A percentile compares a stretch with the other conserved stretches of the same genome.
These are phyloP conservation scores for Hipposideros larvatus DNA, from an alignment of 2,797 vertebrate species.

Conservation along the genomic window DNA sequence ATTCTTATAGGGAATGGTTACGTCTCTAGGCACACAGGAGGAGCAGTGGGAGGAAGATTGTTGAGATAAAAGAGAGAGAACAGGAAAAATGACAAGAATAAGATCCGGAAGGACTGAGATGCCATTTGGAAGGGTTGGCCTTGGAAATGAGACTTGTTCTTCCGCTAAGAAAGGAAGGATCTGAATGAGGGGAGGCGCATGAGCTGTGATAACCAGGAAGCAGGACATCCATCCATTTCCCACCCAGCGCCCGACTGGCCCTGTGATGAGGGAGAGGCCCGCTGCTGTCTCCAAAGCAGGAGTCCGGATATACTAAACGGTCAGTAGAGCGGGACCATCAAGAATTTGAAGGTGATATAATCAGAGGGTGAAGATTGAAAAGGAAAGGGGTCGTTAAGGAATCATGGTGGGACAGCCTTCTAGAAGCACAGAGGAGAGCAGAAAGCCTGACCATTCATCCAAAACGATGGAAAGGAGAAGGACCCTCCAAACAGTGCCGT, in stretches of 20 bases:
- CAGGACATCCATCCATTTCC: fast-evolving
- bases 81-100: not conserved
- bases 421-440: not conserved
- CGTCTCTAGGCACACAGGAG: fast-evolving
- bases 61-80: not conserved
- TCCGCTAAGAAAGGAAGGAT: fast-evolving
- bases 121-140: fast-evolving
- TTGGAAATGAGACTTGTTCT: not conserved
- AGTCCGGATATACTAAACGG: fast-evolving
- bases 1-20: not conserved
- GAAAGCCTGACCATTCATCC: not conserved
- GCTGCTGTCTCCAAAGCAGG: fast-evolving
- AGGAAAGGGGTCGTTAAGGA: fast-evolving
- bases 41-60: fast-evolving
- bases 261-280: fast-evolving
- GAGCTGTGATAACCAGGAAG: fast-evolving
- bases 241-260: fast-evolving
- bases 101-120: not conserved
- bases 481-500: fast-evolving
- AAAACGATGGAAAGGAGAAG: fast-evolving
- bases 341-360: not conserved
- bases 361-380: fast-evolving
- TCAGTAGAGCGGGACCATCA: fast-evolving
- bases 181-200: not conserved
- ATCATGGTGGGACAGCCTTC: fast-evolving